Conservation (phyloP, 2,888 invertebrate genomes). For the Sinodicranocentrus sp. region DNA sequence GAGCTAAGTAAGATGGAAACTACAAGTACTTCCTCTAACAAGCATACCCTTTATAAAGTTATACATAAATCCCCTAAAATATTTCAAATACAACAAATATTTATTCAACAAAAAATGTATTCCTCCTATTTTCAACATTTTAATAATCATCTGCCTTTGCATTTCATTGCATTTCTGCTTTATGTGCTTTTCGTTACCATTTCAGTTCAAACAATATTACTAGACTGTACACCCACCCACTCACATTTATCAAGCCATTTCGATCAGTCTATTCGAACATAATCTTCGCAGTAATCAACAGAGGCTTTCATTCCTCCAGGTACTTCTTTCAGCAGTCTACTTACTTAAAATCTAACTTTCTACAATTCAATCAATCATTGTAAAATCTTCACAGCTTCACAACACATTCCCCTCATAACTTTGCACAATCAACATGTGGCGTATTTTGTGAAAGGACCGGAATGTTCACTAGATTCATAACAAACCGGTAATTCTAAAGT, state of each 20-base stretch:
- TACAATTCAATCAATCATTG: background rate
- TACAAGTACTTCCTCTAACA: no score
- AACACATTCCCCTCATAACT: background rate
- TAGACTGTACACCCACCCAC: background rate
- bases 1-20: no score
- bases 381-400: background rate
- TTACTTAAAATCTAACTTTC: conserved; percentile 15
- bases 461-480: conserved; percentile 15
- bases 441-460: conserved; percentile 19
- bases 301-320: conserved; percentile 55
- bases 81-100: no score
- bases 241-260: conserved; percentile 41
- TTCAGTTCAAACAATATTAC: conserved; percentile 11
- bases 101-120: no score
- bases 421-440: background rate
- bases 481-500: conserved; percentile 24
- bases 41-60: no score
- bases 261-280: conserved; percentile 63
- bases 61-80: no score
- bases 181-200: conserved; percentile 18
- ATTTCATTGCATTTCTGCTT: conserved; percentile 6
- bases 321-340: conserved; percentile 65
- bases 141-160: background rate
- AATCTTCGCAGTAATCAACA: conserved; percentile 59
- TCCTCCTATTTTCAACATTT: no score